Evolutionary conservation across 2,888 invertebrate species (phyloP).

Genomic region (Chesias legatella): DNA sequence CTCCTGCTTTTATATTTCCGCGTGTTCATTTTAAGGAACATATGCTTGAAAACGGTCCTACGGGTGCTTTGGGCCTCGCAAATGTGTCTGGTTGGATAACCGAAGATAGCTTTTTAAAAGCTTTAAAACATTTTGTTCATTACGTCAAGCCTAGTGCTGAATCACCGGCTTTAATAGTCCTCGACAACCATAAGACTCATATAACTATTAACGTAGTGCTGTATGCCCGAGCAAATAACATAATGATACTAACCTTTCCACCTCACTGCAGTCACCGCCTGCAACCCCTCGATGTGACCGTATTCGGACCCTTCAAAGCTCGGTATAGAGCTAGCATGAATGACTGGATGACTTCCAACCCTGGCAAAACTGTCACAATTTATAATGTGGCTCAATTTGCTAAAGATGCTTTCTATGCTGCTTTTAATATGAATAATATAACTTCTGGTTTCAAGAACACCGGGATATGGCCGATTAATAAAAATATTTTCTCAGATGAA

Average conservation of each 20-base stretch:
- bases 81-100: constrained; percentile 39
- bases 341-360: constrained; percentile 36
- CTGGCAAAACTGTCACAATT: constrained; percentile 36
- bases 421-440: constrained; percentile 31
- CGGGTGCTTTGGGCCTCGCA: constrained; percentile 28
- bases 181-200: constrained; percentile 38
- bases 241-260: constrained; percentile 32
- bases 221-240: constrained; percentile 31
- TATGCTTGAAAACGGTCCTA: constrained; percentile 31
- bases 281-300: constrained; percentile 35
- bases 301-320: constrained; percentile 36
- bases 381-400: constrained; percentile 37
- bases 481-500: constrained; percentile 30
- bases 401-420: constrained; percentile 26
- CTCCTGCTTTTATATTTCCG: constrained; percentile 38
- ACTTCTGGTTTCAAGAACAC: constrained; percentile 31
- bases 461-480: constrained; percentile 33
- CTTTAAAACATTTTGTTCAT: constrained; percentile 35
- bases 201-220: constrained; percentile 27
- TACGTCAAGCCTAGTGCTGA: constrained; percentile 16
- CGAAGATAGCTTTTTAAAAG: constrained; percentile 26
- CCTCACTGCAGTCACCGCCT: constrained; percentile 36
- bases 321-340: constrained; percentile 29
- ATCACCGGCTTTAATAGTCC: constrained; percentile 29
- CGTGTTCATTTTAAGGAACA: constrained; percentile 28